Evolutionary conservation across 2,113 vertebrate species (phyloP).

Genomic region (Microtus ochrogaster): DNA sequence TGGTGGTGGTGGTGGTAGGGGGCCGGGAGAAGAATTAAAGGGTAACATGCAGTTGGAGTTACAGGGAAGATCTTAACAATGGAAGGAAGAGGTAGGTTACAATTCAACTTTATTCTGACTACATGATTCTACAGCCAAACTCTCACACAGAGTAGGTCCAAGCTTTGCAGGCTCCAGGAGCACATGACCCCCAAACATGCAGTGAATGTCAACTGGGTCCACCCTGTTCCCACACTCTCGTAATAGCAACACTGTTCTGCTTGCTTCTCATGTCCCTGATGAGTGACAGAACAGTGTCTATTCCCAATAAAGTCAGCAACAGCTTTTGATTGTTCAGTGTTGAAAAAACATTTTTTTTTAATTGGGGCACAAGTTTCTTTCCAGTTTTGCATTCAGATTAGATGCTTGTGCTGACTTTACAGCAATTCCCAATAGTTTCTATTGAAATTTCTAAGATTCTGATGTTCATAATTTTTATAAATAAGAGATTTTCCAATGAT

Average conservation of each 20-base stretch:
- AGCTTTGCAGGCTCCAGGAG: neutral
- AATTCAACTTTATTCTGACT: neutral
- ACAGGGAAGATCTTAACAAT: neutral
- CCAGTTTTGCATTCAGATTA: neutral
- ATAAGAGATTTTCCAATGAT: conserved; percentile 34
- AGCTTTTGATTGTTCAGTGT: neutral
- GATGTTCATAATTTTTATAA: conserved; percentile 34
- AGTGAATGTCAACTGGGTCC: neutral
- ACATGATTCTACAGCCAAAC: neutral
- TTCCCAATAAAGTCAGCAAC: conserved; percentile 12
- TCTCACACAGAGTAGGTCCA: neutral
- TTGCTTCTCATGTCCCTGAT: neutral
- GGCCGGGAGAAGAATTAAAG: neutral
- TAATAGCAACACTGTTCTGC: neutral
- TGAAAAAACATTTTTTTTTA: conserved; percentile 9
- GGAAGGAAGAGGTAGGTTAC: neutral
- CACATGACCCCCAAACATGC: neutral
- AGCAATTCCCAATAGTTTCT: neutral
- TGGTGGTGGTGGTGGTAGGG: neutral
- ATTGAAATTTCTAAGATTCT: neutral
- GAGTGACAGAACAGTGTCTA: neutral
- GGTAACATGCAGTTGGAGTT: neutral
- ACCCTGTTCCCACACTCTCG: neutral
- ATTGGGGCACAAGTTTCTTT: neutral
- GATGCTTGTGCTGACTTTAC: neutral